phyloP scores from a whole-genome alignment of 2,113 vertebrate species.

The Sinocyclocheilus rhinocerous region DNA sequence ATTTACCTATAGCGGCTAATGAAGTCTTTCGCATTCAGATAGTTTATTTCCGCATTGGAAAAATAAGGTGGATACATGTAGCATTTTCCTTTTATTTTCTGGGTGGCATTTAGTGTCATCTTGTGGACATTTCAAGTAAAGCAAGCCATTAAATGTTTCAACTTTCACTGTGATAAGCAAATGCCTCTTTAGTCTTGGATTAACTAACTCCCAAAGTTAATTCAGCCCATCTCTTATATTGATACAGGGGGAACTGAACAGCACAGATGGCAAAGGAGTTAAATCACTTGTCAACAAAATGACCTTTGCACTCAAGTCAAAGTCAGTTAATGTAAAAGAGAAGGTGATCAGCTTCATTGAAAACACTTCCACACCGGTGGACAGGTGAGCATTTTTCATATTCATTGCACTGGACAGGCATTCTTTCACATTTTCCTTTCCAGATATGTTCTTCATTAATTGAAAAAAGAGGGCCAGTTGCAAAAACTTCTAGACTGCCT shows the following conservation, averaged over 20 bases:
- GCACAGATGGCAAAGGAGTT: constrained; percentile 91
- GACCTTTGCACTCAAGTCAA: constrained; percentile 97
- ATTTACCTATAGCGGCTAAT: background rate
- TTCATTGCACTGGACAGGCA: background rate
- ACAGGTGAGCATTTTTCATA: constrained; percentile 79
- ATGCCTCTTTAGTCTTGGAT: background rate
- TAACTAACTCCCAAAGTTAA: background rate
- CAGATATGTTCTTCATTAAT: background rate
- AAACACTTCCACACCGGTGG: constrained; percentile 95
- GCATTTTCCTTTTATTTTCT: background rate
- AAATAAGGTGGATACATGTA: background rate
- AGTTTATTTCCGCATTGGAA: background rate
- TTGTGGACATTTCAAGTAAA: constrained; percentile 10
- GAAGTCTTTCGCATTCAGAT: background rate
- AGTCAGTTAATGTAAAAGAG: constrained; percentile 97
- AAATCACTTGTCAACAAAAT: constrained; percentile 99
- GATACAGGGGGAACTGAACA: constrained; percentile 86
- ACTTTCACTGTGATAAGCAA: background rate
- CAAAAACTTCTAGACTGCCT: no score
- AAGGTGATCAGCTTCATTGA: constrained; percentile 99
- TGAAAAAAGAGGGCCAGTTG: no score
- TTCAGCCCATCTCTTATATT: background rate
- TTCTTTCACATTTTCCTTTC: background rate
- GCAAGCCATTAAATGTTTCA: background rate
- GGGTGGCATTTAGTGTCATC: constrained; percentile 1